Percentiles rank a stretch among this genome's conserved stretches.
Conservation (phyloP, 1,140 invertebrate species). For the Pseudomyrmex pallidus region DNA sequence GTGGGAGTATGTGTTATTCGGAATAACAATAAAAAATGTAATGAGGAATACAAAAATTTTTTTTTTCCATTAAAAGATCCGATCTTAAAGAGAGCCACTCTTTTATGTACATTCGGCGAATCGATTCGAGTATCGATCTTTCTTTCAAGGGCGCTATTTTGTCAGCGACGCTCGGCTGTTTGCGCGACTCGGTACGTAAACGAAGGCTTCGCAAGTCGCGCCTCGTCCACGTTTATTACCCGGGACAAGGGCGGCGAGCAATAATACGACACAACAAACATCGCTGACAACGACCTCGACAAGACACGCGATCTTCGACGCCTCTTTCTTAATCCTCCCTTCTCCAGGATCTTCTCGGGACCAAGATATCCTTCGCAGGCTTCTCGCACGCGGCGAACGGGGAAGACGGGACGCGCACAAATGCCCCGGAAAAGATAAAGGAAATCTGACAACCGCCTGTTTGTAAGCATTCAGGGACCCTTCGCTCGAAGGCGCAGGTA, state of each 20-base stretch:
- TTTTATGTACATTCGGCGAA: background rate
- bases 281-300: background rate
- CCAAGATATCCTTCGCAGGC: slow-evolving; percentile 53
- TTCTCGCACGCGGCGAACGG: slow-evolving; percentile 45
- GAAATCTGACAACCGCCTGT: slow-evolving; percentile 84
- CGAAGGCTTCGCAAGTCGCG: too few relatives aligned
- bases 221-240: slow-evolving; percentile 18
- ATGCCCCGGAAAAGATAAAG: slow-evolving; percentile 83
- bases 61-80: background rate
- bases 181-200: background rate
- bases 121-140: slow-evolving; percentile 12
- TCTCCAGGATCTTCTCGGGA: slow-evolving; percentile 4
- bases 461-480: slow-evolving; percentile 80
- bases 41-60: background rate
- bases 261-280: background rate
- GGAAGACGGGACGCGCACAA: slow-evolving; percentile 74
- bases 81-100: background rate
- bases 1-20: background rate
- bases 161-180: background rate
- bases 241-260: background rate
- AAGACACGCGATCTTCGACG: slow-evolving; percentile 38
- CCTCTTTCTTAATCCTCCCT: background rate
- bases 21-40: too few relatives aligned
- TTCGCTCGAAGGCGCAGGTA: slow-evolving; percentile 76
- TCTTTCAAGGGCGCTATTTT: background rate